phyloP scores from a whole-genome alignment of 2,113 vertebrate genomes.

The Entomyzon cyanotis region DNA sequence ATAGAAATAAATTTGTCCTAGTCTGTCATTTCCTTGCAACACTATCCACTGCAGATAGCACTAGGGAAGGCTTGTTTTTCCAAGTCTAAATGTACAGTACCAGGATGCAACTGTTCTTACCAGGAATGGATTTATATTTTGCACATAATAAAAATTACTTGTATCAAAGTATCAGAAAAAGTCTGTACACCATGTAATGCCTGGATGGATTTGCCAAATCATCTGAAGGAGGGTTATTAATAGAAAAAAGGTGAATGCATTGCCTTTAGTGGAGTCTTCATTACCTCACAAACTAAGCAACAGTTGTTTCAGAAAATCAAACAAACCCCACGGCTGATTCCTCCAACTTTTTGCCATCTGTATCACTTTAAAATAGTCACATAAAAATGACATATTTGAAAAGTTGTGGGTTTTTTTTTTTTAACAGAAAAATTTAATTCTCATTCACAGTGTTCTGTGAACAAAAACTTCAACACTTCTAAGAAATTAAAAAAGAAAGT shows the following conservation, averaged over 20 bases:
- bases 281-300: neutral
- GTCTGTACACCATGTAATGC: neutral
- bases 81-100: neutral
- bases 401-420: neutral
- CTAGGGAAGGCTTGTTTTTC: neutral
- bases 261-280: neutral
- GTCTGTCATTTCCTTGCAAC: neutral
- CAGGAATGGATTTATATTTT: neutral
- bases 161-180: neutral
- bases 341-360: slow-evolving; percentile 1
- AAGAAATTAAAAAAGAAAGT: slow-evolving; percentile 20
- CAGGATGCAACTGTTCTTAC: neutral
- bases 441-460: slow-evolving; percentile 27
- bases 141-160: neutral
- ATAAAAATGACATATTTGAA: slow-evolving; percentile 14
- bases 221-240: neutral
- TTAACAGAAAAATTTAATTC: slow-evolving; percentile 3
- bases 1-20: neutral
- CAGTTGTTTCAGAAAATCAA: neutral
- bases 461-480: slow-evolving; percentile 39
- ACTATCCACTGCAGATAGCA: neutral
- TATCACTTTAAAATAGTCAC: slow-evolving; percentile 12
- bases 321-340: neutral
- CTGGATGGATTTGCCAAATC: neutral
- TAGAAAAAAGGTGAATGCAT: neutral